A percentile compares a stretch with the other conserved stretches of the same genome.
These are phyloP conservation scores for Caenorhabditis sp. DNA, from an alignment of 2,888 invertebrate genomes.

Conservation along the genomic window DNA sequence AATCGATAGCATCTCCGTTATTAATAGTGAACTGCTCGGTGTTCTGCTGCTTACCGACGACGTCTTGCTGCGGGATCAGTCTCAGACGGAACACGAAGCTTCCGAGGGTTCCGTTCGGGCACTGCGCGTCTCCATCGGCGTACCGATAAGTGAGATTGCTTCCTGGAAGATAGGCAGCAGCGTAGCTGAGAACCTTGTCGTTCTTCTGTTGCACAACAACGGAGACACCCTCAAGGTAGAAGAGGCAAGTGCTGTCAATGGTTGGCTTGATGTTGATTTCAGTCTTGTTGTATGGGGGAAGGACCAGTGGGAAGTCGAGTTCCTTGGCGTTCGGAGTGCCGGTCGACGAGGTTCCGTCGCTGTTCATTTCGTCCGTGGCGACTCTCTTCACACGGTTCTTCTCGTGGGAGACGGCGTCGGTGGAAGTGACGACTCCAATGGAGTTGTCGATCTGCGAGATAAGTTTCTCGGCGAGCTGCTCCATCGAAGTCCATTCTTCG, in stretches of 20 bases:
- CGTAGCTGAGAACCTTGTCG: slow-evolving; percentile 31
- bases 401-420: slow-evolving; percentile 59
- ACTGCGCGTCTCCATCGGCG: slow-evolving; percentile 23
- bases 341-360: slow-evolving; percentile 5
- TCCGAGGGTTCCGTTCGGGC: slow-evolving; percentile 53
- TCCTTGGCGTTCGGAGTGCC: too few species aligned
- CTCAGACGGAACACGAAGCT: slow-evolving; percentile 51
- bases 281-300: slow-evolving; percentile 59
- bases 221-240: slow-evolving; percentile 69
- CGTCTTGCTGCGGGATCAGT: slow-evolving; percentile 4
- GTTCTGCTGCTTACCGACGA: slow-evolving; percentile 31
- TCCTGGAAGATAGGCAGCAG: slow-evolving; percentile 25
- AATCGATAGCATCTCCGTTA: slow-evolving; percentile 25
- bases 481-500: slow-evolving; percentile 65
- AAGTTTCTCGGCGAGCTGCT: slow-evolving; percentile 55
- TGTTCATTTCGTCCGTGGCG: slow-evolving; percentile 45
- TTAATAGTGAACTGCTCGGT: slow-evolving; percentile 34
- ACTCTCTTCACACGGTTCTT: slow-evolving; percentile 67
- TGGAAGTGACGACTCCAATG: slow-evolving; percentile 57
- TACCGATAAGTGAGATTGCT: slow-evolving; percentile 42
- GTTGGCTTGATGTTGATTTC: not conserved
- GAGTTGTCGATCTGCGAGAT: slow-evolving; percentile 56
- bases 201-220: slow-evolving; percentile 54
- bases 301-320: slow-evolving; percentile 57
- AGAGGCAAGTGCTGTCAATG: slow-evolving; percentile 51